Evolutionary conservation across 2,113 vertebrate genomes (phyloP), one percentile per base, ranked within the genome.

Genomic region (Strigops habroptila): DNA sequence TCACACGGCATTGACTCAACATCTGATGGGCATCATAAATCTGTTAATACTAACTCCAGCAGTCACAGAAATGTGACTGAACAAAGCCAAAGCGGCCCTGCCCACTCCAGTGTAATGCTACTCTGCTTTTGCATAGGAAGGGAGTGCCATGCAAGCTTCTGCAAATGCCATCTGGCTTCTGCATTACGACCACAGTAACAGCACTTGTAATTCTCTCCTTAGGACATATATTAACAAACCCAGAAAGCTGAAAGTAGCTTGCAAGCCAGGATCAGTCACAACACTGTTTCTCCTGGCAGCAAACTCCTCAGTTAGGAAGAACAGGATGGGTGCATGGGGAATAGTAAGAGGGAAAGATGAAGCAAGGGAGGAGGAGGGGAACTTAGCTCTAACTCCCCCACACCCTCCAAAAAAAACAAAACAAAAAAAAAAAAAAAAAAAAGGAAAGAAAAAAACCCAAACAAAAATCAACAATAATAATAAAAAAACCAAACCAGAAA

Each of bases 91-190:
- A 78, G 51, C 6, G 6, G 70, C 63, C 67, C 82, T 82, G 86
- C 62, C 60, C 76, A 44, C 69, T 23, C 55, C 46, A 90, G 33
- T 73, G 83, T 76, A 95, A 97, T 14, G 7, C 3, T n/a, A 62
- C 60, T 71, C 91, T 71, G 51, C 35, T 79, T 63, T 60, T 81
- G 91, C 74, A 79, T 51, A 80, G 49, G 74, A 80, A 91, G 87
- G 88, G 87, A 84, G 77, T 52, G 70, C 35, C 22, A 0, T n/a
- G 82, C 57, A 90, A 75, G 68, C 71, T 96, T 91, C 91, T 91
- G 86, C 87, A 81, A 91, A 87, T 48, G 77, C 86, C 94, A 91
- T 77, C 88, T 93, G 91, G 81, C 80, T 95, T 97, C 76, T 88
- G 55, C 68, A 90, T 96, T 89, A 91, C 0, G 0, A 64, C 46